Percentiles rank a stretch among this genome's conserved stretches.
Evolutionary conservation across 2,888 invertebrate genomes (phyloP).

Genomic region (Heliconius ismenius): DNA sequence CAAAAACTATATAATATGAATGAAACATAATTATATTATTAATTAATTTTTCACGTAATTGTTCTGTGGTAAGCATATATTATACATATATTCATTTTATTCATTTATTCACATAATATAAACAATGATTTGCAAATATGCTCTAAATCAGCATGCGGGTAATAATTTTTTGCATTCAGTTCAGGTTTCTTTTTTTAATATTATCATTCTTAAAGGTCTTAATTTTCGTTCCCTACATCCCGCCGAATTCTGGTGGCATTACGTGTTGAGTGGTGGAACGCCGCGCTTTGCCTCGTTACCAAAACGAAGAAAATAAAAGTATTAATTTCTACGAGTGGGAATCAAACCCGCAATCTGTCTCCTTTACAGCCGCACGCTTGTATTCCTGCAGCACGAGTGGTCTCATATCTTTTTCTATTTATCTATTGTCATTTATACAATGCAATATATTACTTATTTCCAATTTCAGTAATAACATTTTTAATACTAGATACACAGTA

Average conservation of each 20-base stretch:
- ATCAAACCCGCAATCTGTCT: too few relatives aligned
- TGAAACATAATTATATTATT: neutral
- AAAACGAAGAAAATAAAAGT: too few relatives aligned
- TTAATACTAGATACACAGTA: neutral
- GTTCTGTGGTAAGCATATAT: neutral
- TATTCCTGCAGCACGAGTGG: too few relatives aligned
- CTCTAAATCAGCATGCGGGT: neutral
- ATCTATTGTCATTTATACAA: neutral
- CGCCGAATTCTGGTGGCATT: too few relatives aligned
- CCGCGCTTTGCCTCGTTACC: too few relatives aligned
- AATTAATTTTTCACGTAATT: neutral
- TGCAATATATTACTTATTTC: neutral
- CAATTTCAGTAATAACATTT: slow-evolving; percentile 4
- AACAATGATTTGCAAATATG: neutral
- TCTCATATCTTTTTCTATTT: too few relatives aligned
- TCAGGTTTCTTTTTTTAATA: neutral
- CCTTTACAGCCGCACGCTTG: too few relatives aligned
- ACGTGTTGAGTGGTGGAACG: too few relatives aligned
- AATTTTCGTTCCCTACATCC: too few relatives aligned
- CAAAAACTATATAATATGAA: neutral
- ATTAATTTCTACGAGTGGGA: too few relatives aligned
- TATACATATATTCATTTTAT: neutral
- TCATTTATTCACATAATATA: neutral
- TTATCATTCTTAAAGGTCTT: too few relatives aligned
- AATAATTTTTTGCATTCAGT: neutral